Base-by-base conservation (phyloP, 2,797 vertebrate species). In the Neostethus bicornis region DNA sequence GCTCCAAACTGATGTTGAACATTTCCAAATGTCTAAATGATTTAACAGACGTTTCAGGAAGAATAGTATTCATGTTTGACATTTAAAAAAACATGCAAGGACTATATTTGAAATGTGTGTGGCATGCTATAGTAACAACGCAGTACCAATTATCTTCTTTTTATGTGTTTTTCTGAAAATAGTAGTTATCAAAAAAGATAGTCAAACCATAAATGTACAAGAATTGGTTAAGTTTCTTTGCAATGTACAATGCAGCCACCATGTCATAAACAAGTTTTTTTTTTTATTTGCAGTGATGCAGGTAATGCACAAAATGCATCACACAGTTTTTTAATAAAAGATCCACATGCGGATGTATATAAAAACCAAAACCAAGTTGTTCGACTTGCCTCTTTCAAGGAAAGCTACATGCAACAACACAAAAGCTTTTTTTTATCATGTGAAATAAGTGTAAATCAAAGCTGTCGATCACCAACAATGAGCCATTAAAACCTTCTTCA, bases 281-380 rank as follows among this genome's bases (percentile, higher is more conserved):
- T 7, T 26, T 25, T 10, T 26, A 10, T 28, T 28, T 28, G 26
- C 26, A 31, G 9, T 5, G 5, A 4, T 32, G 32, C 12, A 12
- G 31, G 32, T 31, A 1, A 31, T 32, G 12, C 14, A 2, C 12
- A 32, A 32, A 32, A 13, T 32, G 4, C 13, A 31, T 32, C 12
- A 4, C 14, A 31, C 13, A 1, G 31, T 12, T 31, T 12, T 11
- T 29, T 12, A 11, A 35, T 29, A 10, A 10, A 42, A 42, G 24
- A 39, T 17, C 7, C 3, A 16, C n/a, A n/a, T 38, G 35, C 6
- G 38, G 7, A 38, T 17, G 16, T 7, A 10, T 46, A 60, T 64
- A 20, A n/a, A n/a, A n/a, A n/a, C n/a, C 10, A 50, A 38, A 51
- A 31, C 43, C 2, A 32, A 2, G 21, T 61, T 37, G 76, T 68